Conservation (phyloP, 2,797 vertebrate genomes). For the Schizopygopsis pylzovi region DNA sequence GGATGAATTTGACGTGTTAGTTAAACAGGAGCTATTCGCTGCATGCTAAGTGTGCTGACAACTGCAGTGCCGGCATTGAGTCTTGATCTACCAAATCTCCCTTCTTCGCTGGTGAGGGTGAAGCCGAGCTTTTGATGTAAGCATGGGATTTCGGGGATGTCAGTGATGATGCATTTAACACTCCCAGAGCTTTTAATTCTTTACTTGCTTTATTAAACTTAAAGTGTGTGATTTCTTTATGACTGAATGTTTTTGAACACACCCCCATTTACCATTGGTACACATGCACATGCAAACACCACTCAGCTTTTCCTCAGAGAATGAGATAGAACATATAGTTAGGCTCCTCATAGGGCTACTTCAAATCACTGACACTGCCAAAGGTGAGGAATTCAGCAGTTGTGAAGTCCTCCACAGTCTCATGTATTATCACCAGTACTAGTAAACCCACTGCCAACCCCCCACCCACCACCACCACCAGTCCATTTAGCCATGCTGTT, state of each 20-base stretch:
- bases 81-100: background rate
- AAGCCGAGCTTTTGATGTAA: slow-evolving; percentile 3
- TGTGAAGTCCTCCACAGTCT: slow-evolving; percentile 11
- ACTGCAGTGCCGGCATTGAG: background rate
- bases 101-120: background rate
- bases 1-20: slow-evolving; percentile 34
- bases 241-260: background rate
- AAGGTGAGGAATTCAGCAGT: background rate
- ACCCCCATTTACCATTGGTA: background rate
- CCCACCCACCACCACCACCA: background rate
- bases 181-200: background rate
- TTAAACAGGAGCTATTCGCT: slow-evolving; percentile 12
- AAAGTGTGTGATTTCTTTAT: background rate
- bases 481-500: slow-evolving; percentile 21
- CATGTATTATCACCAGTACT: background rate
- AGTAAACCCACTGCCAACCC: background rate
- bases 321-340: background rate
- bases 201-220: too few relatives aligned
- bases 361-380: background rate
- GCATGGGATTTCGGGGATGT: background rate
- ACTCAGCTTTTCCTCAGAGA: background rate
- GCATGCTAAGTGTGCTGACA: slow-evolving; percentile 19
- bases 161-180: background rate
- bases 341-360: background rate
- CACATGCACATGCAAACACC: background rate